Evolutionary conservation across 2,797 vertebrate species (phyloP).

Genomic region (Malacoctenus gilli): DNA sequence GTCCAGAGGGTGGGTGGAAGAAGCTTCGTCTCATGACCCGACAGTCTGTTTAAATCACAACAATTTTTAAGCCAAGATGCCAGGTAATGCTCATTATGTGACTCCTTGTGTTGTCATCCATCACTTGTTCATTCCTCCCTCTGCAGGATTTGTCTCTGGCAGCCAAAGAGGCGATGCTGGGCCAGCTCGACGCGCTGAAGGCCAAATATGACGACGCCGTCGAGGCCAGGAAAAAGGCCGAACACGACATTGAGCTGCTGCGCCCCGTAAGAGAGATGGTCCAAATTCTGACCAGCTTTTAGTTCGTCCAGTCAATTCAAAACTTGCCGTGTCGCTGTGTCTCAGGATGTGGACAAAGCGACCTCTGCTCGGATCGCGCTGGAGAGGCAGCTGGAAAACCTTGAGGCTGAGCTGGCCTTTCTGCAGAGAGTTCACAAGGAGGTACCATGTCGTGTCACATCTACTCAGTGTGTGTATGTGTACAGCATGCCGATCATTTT

Average conservation of each 20-base stretch:
- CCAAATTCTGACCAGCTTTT: too few relatives aligned
- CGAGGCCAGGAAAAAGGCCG: constrained; percentile 77
- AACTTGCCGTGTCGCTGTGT: too few relatives aligned
- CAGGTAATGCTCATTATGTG: neutral
- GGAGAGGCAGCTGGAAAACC: constrained; percentile 79
- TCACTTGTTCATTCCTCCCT: neutral
- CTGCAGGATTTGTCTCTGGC: constrained; percentile 76
- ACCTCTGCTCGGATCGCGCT: constrained; percentile 71
- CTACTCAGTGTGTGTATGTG: neutral
- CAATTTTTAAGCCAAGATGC: neutral
- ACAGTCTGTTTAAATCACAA: neutral
- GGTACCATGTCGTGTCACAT: constrained; percentile 56
- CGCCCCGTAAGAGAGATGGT: constrained; percentile 74
- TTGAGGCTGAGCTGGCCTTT: constrained; percentile 79
- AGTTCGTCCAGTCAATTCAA: too few relatives aligned
- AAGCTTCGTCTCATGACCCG: neutral
- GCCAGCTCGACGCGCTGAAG: constrained; percentile 78
- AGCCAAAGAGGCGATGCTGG: constrained; percentile 73
- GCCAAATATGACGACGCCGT: constrained; percentile 77
- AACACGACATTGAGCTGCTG: constrained; percentile 78
- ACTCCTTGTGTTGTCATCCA: neutral
- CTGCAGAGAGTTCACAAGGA: constrained; percentile 74
- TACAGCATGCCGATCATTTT: constrained; percentile 32
- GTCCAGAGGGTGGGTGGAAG: constrained; percentile 71
- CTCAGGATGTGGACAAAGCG: constrained; percentile 75